These are phyloP conservation scores for Nebria ingens DNA, from an alignment of 1,140 invertebrate species.

Conservation along the genomic window DNA sequence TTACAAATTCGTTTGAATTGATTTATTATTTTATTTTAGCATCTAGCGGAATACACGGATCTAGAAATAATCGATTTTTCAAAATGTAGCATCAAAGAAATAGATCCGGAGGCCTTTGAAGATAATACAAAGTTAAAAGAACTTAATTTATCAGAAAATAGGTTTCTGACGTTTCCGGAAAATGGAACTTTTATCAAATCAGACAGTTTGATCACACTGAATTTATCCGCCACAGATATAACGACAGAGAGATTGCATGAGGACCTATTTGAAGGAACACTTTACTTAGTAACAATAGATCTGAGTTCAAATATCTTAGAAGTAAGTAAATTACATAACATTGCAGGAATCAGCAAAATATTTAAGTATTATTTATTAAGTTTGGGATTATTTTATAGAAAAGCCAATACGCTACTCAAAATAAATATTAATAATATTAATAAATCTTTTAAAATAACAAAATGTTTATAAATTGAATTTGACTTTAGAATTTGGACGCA, in stretches of 20 bases:
- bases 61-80: constrained; percentile 17
- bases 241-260: neutral
- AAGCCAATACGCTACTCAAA: too few species aligned
- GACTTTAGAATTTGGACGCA: too few species aligned
- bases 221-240: constrained; percentile 16
- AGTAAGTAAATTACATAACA: too few species aligned
- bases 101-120: constrained; percentile 12
- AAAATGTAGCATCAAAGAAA: constrained; percentile 12
- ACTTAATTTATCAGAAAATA: constrained; percentile 15
- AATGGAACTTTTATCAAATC: constrained; percentile 10
- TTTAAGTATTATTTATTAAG: too few species aligned
- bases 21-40: constrained; percentile 10
- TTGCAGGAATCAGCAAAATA: too few species aligned
- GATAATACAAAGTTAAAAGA: constrained; percentile 9
- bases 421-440: too few species aligned
- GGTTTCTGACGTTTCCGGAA: constrained; percentile 13
- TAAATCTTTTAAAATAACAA: too few species aligned
- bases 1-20: neutral
- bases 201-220: constrained; percentile 9
- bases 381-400: too few species aligned
- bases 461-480: too few species aligned
- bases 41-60: constrained; percentile 6
- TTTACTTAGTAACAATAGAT: constrained; percentile 28
- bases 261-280: constrained; percentile 17
- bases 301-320: constrained; percentile 41